Percentiles rank a stretch among this genome's conserved stretches.
phyloP scores from a whole-genome alignment of 2,888 invertebrate species.

The Epinotia bilunana region DNA sequence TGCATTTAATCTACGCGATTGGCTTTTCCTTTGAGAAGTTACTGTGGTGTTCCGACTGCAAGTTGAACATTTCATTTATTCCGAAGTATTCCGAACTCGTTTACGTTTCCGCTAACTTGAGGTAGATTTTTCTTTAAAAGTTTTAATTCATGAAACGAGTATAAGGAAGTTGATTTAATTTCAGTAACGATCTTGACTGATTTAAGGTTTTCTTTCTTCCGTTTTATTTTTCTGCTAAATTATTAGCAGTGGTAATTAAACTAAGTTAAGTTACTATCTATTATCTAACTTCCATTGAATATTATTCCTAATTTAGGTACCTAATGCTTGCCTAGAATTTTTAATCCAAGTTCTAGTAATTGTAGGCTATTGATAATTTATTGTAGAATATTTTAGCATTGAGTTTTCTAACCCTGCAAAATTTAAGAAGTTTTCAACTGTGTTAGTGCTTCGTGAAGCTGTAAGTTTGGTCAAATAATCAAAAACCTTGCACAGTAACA shows the following conservation, averaged over 20 bases:
- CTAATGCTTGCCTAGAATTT: background rate
- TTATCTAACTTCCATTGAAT: background rate
- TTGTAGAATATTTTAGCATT: background rate
- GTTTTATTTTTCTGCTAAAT: background rate
- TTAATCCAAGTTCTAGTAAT: background rate
- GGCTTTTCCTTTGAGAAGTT: slow-evolving; percentile 30
- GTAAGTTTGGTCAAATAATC: background rate
- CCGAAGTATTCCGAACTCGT: slow-evolving; percentile 34
- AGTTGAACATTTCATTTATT: slow-evolving; percentile 35
- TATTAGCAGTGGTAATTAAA: background rate
- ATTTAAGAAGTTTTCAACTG: background rate
- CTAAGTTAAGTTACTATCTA: background rate
- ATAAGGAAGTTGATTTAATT: slow-evolving; percentile 29
- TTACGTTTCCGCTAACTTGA: slow-evolving; percentile 19
- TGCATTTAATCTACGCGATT: slow-evolving; percentile 38
- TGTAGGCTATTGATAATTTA: background rate
- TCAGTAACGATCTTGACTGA: slow-evolving; percentile 22
- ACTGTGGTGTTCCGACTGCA: slow-evolving; percentile 15
- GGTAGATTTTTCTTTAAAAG: slow-evolving; percentile 36
- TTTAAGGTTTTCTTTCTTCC: slow-evolving; percentile 12
- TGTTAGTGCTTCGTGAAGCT: background rate
- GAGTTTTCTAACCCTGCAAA: background rate
- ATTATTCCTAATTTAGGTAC: background rate
- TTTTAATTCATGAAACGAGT: slow-evolving; percentile 19
- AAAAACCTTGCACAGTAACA: background rate